These are phyloP conservation scores for Monodelphis domestica DNA, from an alignment of 2,797 vertebrate species.

Conservation along the genomic window DNA sequence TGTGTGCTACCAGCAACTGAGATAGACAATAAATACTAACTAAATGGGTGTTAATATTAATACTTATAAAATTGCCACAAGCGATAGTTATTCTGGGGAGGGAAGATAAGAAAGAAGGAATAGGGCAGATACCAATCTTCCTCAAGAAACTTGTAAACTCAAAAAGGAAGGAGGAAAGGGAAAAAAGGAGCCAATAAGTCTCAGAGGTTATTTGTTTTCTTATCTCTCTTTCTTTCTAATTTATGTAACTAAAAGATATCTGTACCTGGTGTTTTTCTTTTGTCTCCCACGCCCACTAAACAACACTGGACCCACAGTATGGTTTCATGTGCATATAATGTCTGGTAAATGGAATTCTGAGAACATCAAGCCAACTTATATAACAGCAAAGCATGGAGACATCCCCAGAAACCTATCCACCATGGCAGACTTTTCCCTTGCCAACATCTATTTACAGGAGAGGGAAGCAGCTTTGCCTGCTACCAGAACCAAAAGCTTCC, in stretches of 20 bases:
- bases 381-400: not conserved
- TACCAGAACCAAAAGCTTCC: not conserved
- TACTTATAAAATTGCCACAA: not conserved
- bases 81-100: not conserved
- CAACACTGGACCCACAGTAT: not conserved
- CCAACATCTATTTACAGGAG: not conserved
- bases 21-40: not conserved
- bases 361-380: not conserved
- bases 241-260: not conserved
- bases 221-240: not conserved
- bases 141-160: not conserved
- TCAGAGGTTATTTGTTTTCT: not conserved
- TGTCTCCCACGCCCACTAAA: not conserved
- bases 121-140: not conserved
- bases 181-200: not conserved
- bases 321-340: not conserved
- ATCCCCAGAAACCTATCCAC: not conserved
- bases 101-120: not conserved
- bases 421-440: not conserved
- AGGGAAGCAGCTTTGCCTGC: not conserved
- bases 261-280: not conserved
- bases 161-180: not conserved
- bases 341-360: not conserved
- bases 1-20: not conserved
- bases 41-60: not conserved